Base-by-base conservation (phyloP, 1,140 invertebrate species). In the Pseudomyrmex cubaensis region DNA sequence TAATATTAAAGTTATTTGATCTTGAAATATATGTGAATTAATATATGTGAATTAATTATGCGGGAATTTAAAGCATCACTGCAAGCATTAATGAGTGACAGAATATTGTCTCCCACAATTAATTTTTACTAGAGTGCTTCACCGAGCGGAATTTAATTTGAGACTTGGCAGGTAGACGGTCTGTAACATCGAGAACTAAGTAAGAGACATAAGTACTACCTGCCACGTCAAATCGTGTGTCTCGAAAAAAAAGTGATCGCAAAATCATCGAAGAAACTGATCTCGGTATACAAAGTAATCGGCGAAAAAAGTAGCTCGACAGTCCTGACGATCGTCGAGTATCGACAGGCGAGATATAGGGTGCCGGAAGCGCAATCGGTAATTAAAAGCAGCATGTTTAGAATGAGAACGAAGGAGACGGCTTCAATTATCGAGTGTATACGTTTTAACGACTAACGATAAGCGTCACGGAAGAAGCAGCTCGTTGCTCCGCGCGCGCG, bases 301-400 rank as follows among this genome's bases (percentile, higher is more conserved):
- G 35, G 54, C 22, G 54, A 80, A 80, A 80, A 59, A 80, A 72
- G 76, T 80, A n/a, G 76, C 48, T 25, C n/a, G 54, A 72, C 76
- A 35, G 54, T 35, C 20, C 4, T 15, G 54, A 35, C 44, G 44
- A 7, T 46, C 56, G 25, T 72, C 22, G 15, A 35, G 54, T 50
- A 70, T 80, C 56, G 75, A 78, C 17, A 46, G 35, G 15, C 64
- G 20, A 78, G 35, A 54, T 61, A 80, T 20, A n/a, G 57, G 48
- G 52, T 78, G 76, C 63, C 54, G 66, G 54, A 80, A 80, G 44
- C 56, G 76, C 54, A 50, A 70, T 54, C 67, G 48, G 22, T 80
- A 80, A 80, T 80, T 80, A 80, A 80, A 80, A 80, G 35, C 66
- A 44, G 46, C 46, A 54, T 57, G 66, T 80, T 80, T 80, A 80